phyloP scores from a whole-genome alignment of 2,888 invertebrate species.

The Lepetodrilus schrolli region DNA sequence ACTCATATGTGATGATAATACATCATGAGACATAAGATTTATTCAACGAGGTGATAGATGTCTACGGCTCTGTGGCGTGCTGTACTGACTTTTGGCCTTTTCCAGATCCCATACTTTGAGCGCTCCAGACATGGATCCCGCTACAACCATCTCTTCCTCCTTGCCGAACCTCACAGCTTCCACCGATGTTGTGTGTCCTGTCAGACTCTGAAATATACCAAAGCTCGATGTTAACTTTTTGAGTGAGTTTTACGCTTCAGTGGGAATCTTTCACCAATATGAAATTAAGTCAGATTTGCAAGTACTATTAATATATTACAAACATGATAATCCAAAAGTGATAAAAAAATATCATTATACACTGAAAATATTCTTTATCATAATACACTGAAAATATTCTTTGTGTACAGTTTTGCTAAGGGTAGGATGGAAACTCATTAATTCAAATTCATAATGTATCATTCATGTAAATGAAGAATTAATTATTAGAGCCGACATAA shows the following conservation, averaged over 20 bases:
- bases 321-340: slow-evolving; percentile 80
- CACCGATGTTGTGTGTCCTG: slow-evolving; percentile 94
- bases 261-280: neutral
- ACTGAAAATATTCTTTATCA: no score
- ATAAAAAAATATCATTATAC: no score
- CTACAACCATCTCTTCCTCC: slow-evolving; percentile 91
- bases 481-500: no score
- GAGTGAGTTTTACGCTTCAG: neutral
- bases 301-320: no score
- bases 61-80: no score
- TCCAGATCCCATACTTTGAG: slow-evolving; percentile 97
- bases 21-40: no score
- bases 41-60: no score
- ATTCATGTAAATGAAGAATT: neutral
- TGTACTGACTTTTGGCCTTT: slow-evolving; percentile 84
- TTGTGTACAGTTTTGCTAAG: neutral
- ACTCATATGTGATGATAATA: no score
- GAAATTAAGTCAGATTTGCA: no score
- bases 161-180: slow-evolving; percentile 96
- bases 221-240: neutral
- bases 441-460: neutral
- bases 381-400: slow-evolving; percentile 9
- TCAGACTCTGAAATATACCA: slow-evolving; percentile 78
- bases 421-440: neutral
- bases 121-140: slow-evolving; percentile 94